Evolutionary conservation across 2,888 invertebrate genomes (phyloP).

Genomic region (Cosmia pyralina): DNA sequence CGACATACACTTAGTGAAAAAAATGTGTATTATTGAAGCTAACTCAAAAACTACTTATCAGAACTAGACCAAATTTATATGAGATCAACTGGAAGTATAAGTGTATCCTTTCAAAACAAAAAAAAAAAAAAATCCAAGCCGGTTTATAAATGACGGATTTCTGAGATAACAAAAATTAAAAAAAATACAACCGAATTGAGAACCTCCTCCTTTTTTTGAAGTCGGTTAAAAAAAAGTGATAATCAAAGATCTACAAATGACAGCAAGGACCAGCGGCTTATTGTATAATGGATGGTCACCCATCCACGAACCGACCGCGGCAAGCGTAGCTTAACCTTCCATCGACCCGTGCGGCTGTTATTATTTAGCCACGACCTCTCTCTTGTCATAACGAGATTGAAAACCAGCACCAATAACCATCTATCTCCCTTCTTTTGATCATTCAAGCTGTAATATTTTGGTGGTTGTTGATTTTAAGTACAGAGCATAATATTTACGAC

Average conservation of each 20-base stretch:
- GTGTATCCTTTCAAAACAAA: too few relatives aligned
- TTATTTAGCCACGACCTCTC: neutral
- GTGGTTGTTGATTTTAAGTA: constrained; percentile 49
- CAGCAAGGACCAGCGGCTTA: neutral
- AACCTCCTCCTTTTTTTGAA: too few relatives aligned
- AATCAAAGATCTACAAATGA: neutral
- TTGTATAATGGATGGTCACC: neutral
- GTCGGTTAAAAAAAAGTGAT: too few relatives aligned
- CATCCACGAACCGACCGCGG: neutral
- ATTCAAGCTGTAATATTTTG: constrained; percentile 24
- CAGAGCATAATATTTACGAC: constrained; percentile 47
- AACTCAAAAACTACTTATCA: too few relatives aligned
- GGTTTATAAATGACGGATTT: too few relatives aligned
- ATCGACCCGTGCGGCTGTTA: neutral
- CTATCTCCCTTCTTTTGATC: neutral
- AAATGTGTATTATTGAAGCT: too few relatives aligned
- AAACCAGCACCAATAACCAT: constrained; percentile 8
- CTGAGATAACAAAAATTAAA: too few relatives aligned
- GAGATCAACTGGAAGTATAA: too few relatives aligned
- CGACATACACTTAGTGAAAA: too few relatives aligned
- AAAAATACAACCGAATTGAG: too few relatives aligned
- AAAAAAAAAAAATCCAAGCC: too few relatives aligned
- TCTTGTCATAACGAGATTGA: neutral
- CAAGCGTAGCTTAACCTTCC: neutral
- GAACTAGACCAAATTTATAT: too few relatives aligned